Evolutionary conservation across 2,113 vertebrate species (phyloP), one percentile per base, ranked within the genome.

Genomic region (Colius striatus): DNA sequence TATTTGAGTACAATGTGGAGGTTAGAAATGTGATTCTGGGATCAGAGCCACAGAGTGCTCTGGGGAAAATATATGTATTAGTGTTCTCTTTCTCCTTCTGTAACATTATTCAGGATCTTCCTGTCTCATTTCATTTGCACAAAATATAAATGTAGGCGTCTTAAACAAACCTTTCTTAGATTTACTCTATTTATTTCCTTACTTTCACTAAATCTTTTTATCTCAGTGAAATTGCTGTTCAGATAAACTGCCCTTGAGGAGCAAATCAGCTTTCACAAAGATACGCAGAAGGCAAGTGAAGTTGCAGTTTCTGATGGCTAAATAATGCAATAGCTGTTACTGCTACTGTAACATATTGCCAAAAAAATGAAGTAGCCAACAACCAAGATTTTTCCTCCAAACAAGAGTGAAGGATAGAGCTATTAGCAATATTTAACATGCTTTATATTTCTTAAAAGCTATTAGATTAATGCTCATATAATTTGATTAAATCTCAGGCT

Each of bases 11-110:
- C 8, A 48, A 70, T 20, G 20, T 45, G 30, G 61, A 84, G 65
- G 19, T 66, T 90, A 68, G 45, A 93, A 93, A 38, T 73, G 38
- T 66, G 51, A 74, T 66, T 73, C 71, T 92, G 70, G 45, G 76
- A 86, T 93, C 48, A 61, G 68, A 88, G 65, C 48, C 45, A 77
- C 65, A 30, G 27, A 2, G 7, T 83, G 63, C 79, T 85, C 85
- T 86, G 22, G 29, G 63, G 87, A 94, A 94, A 92, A 85, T 41
- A 47, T 18, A 75, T 57, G 19, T 53, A 94, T 90, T 93, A 77
- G 30, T 55, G 67, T 94, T 95, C 38, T 74, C 26, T 87, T 94
- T 68, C 38, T 74, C 26, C 84, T 94, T 68, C 47, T 90, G 17
- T 83, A 88, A 50, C 36, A 47, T 53, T 50, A 54, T 58, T 79